Conservation (phyloP, 2,888 invertebrate species). For the Ephialtes manifestator region DNA sequence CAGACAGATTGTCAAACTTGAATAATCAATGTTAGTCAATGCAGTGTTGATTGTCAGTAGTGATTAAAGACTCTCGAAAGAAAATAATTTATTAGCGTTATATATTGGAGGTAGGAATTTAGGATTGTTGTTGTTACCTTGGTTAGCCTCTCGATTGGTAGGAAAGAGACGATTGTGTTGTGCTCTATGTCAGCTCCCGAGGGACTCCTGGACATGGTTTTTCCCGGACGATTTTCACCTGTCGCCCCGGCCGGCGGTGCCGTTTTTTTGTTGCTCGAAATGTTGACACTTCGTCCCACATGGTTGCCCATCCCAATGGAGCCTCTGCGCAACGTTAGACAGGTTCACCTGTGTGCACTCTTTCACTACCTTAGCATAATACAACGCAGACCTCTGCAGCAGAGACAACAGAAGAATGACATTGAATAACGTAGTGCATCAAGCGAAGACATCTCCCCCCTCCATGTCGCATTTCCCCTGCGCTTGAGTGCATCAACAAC, state of each 20-base stretch:
- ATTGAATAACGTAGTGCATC: slow-evolving; percentile 60
- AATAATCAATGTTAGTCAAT: background rate
- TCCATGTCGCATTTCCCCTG: background rate
- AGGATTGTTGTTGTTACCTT: slow-evolving; percentile 87
- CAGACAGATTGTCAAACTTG: background rate
- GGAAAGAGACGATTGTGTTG: slow-evolving; percentile 88
- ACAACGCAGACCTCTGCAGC: slow-evolving; percentile 24
- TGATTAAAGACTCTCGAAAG: background rate
- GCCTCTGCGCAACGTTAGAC: slow-evolving; percentile 41
- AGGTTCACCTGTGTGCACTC: slow-evolving; percentile 59
- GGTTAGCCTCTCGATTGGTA: slow-evolving; percentile 92
- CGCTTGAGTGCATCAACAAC: background rate
- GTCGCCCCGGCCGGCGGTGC: slow-evolving; percentile 65
- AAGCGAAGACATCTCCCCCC: background rate
- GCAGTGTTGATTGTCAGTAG: background rate
- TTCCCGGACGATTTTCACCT: slow-evolving; percentile 71
- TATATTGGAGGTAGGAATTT: too few relatives aligned
- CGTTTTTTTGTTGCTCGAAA: slow-evolving; percentile 75
- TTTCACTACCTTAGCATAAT: slow-evolving; percentile 64
- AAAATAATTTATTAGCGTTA: background rate
- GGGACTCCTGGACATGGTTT: slow-evolving; percentile 88
- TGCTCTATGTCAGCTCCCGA: slow-evolving; percentile 90
- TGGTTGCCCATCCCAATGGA: slow-evolving; percentile 79
- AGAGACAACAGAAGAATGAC: slow-evolving; percentile 57
- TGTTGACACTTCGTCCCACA: slow-evolving; percentile 76